These are phyloP conservation scores for Oligia strigilis DNA, from an alignment of 2,888 invertebrate genomes.

Conservation along the genomic window DNA sequence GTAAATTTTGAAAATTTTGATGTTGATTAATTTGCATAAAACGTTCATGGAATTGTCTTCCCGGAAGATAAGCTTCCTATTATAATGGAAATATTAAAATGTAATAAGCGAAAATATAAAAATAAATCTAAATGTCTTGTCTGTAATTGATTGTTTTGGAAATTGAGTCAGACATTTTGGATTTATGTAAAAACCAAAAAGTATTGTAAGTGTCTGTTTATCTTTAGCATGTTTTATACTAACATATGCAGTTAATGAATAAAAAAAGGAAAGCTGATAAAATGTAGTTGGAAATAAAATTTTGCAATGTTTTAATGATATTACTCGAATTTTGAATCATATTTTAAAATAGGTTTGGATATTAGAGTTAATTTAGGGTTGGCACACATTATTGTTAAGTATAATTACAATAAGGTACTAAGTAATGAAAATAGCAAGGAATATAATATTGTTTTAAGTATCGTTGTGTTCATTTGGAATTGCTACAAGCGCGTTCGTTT, in stretches of 20 bases:
- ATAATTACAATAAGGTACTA: constrained; percentile 38
- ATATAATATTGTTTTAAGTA: constrained; percentile 52
- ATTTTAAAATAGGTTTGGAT: constrained; percentile 68
- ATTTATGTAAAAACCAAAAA: constrained; percentile 67
- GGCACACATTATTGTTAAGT: constrained; percentile 57
- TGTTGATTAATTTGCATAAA: constrained; percentile 54
- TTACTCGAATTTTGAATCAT: constrained; percentile 78
- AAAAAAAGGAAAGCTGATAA: constrained; percentile 20
- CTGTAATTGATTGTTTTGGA: constrained; percentile 49
- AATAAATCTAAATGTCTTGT: constrained; percentile 54
- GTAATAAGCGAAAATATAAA: constrained; percentile 53
- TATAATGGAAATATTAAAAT: constrained; percentile 60
- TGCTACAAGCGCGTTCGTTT: constrained; percentile 51
- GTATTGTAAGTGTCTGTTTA: constrained; percentile 64
- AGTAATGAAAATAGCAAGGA: constrained; percentile 14
- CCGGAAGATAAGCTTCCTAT: constrained; percentile 63
- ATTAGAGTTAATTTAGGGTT: constrained; percentile 65
- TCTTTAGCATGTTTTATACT: constrained; percentile 68
- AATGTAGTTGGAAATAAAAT: constrained; percentile 44
- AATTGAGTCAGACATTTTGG: constrained; percentile 56
- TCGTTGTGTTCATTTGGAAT: constrained; percentile 62
- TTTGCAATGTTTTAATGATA: constrained; percentile 65
- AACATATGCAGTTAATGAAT: constrained; percentile 59
- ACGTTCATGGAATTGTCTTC: constrained; percentile 69
- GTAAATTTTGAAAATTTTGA: constrained; percentile 54